These are phyloP conservation scores for Orchestia grillus DNA, from an alignment of 1,140 invertebrate species.

Conservation along the genomic window DNA sequence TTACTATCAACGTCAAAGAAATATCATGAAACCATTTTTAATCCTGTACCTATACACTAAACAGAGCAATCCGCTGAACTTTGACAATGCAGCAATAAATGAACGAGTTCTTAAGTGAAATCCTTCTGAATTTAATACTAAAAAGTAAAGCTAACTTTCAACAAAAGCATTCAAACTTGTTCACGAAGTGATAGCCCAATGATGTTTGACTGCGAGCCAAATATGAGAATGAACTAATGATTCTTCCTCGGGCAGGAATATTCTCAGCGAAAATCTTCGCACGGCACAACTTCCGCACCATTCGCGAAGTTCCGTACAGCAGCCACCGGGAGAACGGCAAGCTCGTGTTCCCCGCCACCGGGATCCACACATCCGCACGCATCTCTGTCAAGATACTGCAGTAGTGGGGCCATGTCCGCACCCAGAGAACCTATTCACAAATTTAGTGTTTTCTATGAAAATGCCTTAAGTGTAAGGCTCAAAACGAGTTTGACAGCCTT, in stretches of 20 bases:
- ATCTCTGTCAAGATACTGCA: constrained; percentile 65
- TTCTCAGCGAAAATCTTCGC: constrained; percentile 68
- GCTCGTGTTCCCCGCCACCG: constrained; percentile 66
- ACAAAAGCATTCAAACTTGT: not conserved
- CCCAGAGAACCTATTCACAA: not conserved
- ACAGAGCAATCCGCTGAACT: too few relatives aligned
- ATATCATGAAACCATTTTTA: too few relatives aligned
- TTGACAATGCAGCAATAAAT: too few relatives aligned
- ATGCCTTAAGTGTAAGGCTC: not conserved
- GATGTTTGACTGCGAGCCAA: not conserved
- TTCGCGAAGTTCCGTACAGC: constrained; percentile 66
- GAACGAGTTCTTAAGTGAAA: too few relatives aligned
- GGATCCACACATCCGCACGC: constrained; percentile 67
- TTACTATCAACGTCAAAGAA: too few relatives aligned
- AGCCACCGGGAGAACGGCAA: constrained; percentile 65
- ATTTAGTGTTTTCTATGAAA: not conserved
- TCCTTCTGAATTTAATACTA: too few relatives aligned
- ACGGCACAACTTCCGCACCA: constrained; percentile 66
- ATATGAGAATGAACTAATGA: not conserved
- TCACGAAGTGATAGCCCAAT: not conserved
- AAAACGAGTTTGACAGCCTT: not conserved
- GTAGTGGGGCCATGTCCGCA: constrained; percentile 60
- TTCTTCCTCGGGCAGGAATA: constrained; percentile 60
- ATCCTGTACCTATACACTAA: too few relatives aligned
- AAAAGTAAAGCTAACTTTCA: too few relatives aligned